Conservation (phyloP, 2,113 vertebrate species). For the Mobula hypostoma region DNA sequence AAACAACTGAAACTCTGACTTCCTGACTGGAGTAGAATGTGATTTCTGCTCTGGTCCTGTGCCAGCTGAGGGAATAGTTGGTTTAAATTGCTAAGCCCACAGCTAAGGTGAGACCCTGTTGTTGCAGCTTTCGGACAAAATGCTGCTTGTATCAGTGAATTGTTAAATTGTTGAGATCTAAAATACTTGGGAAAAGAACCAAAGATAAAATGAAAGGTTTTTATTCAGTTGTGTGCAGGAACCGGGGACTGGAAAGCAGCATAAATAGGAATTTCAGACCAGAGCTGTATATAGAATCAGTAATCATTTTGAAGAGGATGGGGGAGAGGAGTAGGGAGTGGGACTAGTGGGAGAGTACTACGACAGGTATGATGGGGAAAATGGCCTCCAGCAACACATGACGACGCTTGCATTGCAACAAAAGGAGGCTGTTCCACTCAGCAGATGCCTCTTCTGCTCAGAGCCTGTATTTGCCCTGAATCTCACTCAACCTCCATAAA, state of each 20-base stretch:
- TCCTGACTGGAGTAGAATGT: background rate
- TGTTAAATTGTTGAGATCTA: background rate
- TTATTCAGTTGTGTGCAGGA: background rate
- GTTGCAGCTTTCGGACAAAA: background rate
- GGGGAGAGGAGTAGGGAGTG: too few relatives aligned
- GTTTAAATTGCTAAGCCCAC: background rate
- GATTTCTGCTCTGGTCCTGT: background rate
- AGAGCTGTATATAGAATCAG: too few relatives aligned
- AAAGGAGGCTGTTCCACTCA: too few relatives aligned
- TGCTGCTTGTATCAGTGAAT: background rate
- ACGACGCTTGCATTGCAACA: too few relatives aligned
- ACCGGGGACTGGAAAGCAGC: background rate
- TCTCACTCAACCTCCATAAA: too few relatives aligned
- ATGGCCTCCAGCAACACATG: too few relatives aligned
- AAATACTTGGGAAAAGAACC: background rate
- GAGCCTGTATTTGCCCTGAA: too few relatives aligned
- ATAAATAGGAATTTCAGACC: too few relatives aligned
- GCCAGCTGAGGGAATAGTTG: background rate
- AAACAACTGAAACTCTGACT: background rate
- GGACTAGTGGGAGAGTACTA: too few relatives aligned
- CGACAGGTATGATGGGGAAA: too few relatives aligned
- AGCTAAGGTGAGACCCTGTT: background rate
- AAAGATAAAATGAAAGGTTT: background rate
- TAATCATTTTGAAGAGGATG: too few relatives aligned
- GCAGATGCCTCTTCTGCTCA: too few relatives aligned